Evolutionary conservation across 2,113 vertebrate genomes (phyloP).

Genomic region (Sorex araneus): DNA sequence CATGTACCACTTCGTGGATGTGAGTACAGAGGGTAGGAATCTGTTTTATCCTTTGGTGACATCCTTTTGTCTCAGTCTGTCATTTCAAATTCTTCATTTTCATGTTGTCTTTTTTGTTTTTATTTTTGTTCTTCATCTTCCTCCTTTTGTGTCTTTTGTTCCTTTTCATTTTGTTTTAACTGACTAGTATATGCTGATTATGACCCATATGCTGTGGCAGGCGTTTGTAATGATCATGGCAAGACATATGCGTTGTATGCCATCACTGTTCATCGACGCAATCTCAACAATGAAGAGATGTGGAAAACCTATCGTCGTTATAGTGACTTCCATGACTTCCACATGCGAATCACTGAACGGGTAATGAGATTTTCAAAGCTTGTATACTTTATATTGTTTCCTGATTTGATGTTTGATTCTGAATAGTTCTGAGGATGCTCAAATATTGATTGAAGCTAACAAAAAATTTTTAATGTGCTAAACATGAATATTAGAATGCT

Average conservation of each 20-base stretch:
- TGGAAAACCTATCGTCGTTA: constrained; percentile 99
- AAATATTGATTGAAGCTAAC: constrained; percentile 44
- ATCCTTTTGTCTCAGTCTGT: constrained; percentile 84
- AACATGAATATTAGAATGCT: constrained; percentile 15
- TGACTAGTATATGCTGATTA: constrained; percentile 94
- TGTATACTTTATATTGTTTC: constrained; percentile 38
- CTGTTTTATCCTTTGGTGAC: constrained; percentile 78
- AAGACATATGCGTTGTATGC: constrained; percentile 98
- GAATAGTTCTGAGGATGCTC: constrained; percentile 39
- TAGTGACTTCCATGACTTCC: constrained; percentile 99
- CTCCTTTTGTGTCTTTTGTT: constrained; percentile 87
- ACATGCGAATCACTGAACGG: constrained; percentile 99
- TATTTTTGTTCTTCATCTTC: constrained; percentile 88
- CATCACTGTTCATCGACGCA: constrained; percentile 96
- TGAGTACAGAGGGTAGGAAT: constrained; percentile 5
- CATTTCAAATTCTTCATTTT: constrained; percentile 89
- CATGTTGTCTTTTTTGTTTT: constrained; percentile 75
- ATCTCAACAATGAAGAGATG: constrained; percentile 92
- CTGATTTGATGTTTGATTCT: constrained; percentile 19
- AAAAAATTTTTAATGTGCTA: constrained; percentile 22
- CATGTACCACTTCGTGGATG: not conserved
- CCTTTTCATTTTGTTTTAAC: constrained; percentile 84
- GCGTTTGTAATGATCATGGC: constrained; percentile 99
- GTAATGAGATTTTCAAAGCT: constrained; percentile 85
- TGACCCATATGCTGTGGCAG: constrained; percentile 96